Base-by-base conservation (phyloP, 2,797 vertebrate species). In the Takifugu ocellatus region DNA sequence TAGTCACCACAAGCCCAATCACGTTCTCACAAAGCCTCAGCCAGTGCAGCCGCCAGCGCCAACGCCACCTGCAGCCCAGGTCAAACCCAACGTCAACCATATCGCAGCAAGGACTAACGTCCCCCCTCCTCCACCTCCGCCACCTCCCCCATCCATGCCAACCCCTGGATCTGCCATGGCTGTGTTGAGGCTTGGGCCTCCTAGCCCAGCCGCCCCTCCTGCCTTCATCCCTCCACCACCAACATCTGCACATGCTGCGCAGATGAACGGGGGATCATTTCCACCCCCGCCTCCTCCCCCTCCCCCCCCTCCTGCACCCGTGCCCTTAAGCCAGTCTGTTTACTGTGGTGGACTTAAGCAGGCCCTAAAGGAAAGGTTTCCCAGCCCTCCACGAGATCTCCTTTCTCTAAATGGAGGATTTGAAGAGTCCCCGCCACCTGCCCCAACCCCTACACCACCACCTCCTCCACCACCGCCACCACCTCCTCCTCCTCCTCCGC, bases 111-210 rank as follows among this genome's bases (percentile, higher is more conserved):
- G 82, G 65, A 88, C 86, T 46, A 90, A 88, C 4, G 84, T 93
- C 15, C 94, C 94, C 0, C 95, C 94, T 0, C 94, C 94, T 0
- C 94, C 93, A 0, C 89, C 89, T 0, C 94, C 93, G 0, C 87
- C 88, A 0, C 89, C 92, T 0, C 90, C 91, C 0, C 93, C 92
- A 0, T 89, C 91, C 0, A 86, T 94, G 44, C 94, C 94, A 0
- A 89, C 89, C 0, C 94, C 94, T 0, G 94, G 94, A 2, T 95
- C 94, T 0, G 94, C 94, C 5, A 94, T 95, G 94, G 94, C 95
- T 0, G 91, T 93, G 39, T 75, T 96, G 25, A 94, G 83, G 75
- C 90, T 88, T 0, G 91, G 88, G 27, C 68, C 86, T 21, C 72
- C 84, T 0, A 77, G 78, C 33, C 79, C 82, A 0, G 75, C 84